Evolutionary conservation across 2,888 invertebrate species (phyloP), one percentile per base, ranked within the genome.

Genomic region (Lumbricus terrestris): DNA sequence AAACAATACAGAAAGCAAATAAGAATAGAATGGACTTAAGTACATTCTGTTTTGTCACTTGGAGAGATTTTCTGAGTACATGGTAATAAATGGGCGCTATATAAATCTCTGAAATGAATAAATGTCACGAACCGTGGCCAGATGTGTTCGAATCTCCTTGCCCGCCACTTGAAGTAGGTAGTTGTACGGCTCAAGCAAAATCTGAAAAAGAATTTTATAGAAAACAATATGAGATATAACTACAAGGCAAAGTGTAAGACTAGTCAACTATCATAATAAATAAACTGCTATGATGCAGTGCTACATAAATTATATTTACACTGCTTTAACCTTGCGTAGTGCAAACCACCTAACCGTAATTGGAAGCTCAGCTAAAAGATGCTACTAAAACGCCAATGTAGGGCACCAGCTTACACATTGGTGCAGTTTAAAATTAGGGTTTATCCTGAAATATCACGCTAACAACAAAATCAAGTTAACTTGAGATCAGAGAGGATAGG

Each of bases 141-240:
- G 96, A 95, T 98, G 98, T 16, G 97, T 96, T 91, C 98, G 96
- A 91, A 99, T 97, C 95, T 98, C 97, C 95, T 99, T 99, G 89
- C 99, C 98, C 90, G 98, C 98, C 92, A 98, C 97, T 96, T 98
- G 97, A 92, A 97, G 96, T 93, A 99, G 97, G 94, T 99, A 98
- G 85, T 96, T 96, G 94, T 97, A 98, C 11, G 95, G 95, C 90
- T 93, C 94, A 91, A 98, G 95, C 90, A 98, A 92, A 88, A 95
- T 94, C 94, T 95, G 93, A 47, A 93, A 93, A 88, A 18, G 47
- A 4, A 29, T 8, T 69, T 29, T n/a, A 69, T 11, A n/a, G 29
- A 69, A n/a, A 69, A 69, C 69, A 69, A 0, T n/a, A n/a, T n/a
- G 16, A 69, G n/a, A 18, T 3, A 47, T 47, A 20, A n/a, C 69